A percentile compares a stretch with the other conserved stretches of the same genome.
Evolutionary conservation across 2,113 vertebrate genomes (phyloP).

Genomic region (Passerina amoena): DNA sequence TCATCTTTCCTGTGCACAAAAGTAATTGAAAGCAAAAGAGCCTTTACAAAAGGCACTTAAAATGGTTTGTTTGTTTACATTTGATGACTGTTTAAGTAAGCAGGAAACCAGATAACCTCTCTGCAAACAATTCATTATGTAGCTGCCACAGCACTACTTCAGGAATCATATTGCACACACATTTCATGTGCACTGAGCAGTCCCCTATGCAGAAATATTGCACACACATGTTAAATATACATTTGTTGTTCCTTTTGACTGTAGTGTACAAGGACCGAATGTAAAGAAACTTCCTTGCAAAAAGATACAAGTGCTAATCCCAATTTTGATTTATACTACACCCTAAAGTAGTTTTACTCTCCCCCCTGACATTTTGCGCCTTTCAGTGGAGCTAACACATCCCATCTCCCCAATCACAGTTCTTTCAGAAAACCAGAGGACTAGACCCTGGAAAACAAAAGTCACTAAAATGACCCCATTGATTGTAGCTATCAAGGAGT

Average conservation of each 20-base stretch:
- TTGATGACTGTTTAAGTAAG: neutral
- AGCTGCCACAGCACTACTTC: neutral
- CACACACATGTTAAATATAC: neutral
- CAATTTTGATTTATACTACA: neutral
- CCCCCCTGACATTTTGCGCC: neutral
- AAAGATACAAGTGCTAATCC: neutral
- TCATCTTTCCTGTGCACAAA: neutral
- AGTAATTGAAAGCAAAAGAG: neutral
- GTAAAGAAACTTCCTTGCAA: neutral
- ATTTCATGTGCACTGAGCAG: neutral
- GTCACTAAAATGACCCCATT: neutral
- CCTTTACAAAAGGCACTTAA: neutral
- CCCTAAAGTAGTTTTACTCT: neutral
- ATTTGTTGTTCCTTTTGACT: neutral
- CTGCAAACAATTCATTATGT: neutral
- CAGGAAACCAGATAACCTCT: neutral
- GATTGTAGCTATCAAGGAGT: constrained; percentile 6
- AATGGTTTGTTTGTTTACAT: neutral
- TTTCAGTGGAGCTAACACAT: neutral
- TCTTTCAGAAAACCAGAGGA: neutral
- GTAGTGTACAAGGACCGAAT: neutral
- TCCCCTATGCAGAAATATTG: neutral
- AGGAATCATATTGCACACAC: neutral
- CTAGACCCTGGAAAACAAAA: neutral
- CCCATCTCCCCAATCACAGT: neutral